A percentile compares a stretch with the other conserved stretches of the same genome.
phyloP scores from a whole-genome alignment of 2,888 invertebrate species.

The Hypena proboscidalis region DNA sequence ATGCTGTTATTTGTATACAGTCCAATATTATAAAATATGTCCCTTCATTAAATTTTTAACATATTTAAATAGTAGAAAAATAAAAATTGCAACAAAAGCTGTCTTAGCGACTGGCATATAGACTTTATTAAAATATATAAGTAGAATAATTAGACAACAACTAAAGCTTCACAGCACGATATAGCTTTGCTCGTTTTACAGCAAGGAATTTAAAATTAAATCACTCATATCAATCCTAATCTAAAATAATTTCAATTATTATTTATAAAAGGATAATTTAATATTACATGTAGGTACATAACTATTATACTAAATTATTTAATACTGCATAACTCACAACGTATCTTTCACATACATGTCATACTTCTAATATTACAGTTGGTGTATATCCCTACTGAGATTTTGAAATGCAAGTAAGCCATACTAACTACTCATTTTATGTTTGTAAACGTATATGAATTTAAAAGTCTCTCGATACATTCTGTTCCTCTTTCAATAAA shows the following conservation, averaged over 20 bases:
- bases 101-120: no score
- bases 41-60: no score
- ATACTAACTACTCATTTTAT: no score
- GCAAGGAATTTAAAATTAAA: not conserved
- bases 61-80: not conserved
- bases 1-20: no score
- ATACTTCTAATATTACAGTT: no score
- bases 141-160: not conserved
- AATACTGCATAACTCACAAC: conserved; percentile 42
- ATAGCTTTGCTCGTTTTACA: conserved; percentile 6
- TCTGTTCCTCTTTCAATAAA: no score
- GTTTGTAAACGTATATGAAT: no score
- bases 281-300: not conserved
- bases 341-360: conserved; percentile 27
- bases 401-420: conserved; percentile 22
- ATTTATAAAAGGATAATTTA: conserved; percentile 23
- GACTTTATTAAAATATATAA: not conserved
- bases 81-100: no score
- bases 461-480: no score
- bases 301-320: conserved; percentile 20
- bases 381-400: no score
- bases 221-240: not conserved
- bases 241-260: conserved; percentile 23
- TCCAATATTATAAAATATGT: no score
- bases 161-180: not conserved